These are phyloP conservation scores for roundworm (Caenorhabditis elegans) DNA, from an alignment of 1,140 invertebrate genomes.

Conservation along the genomic window DNA sequence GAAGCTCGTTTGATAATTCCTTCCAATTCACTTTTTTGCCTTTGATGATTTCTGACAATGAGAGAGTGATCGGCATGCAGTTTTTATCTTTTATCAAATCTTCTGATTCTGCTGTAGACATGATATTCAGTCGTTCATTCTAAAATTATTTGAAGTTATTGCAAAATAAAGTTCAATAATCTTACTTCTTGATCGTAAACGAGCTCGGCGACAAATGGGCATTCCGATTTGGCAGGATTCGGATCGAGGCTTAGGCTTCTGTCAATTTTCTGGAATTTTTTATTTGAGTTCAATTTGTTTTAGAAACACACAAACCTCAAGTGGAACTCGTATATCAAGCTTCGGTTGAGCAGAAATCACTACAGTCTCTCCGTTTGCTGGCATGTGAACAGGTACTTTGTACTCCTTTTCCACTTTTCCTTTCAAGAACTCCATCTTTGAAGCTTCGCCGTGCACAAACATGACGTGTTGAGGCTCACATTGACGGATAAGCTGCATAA, in stretches of 20 bases:
- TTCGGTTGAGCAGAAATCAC: constrained; percentile 22
- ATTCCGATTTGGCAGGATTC: not conserved
- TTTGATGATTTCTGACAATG: constrained; percentile 52
- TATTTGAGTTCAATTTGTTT: too few species aligned
- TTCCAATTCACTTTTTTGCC: constrained; percentile 50
- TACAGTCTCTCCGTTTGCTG: constrained; percentile 63
- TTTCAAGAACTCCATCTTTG: constrained; percentile 75
- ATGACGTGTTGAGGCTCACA: constrained; percentile 96
- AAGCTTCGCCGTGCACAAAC: constrained; percentile 85
- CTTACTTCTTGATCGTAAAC: constrained; percentile 53
- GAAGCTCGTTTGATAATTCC: constrained; percentile 41
- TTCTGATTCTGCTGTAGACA: constrained; percentile 46
- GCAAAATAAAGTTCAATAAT: not conserved
- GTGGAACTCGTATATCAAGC: not conserved
- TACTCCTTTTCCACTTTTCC: constrained; percentile 53
- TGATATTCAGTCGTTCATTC: constrained; percentile 40
- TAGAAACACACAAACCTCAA: not conserved
- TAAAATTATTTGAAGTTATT: not conserved
- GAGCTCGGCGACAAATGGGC: constrained; percentile 39
- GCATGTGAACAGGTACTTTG: constrained; percentile 57
- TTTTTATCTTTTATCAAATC: constrained; percentile 49
- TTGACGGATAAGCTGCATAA: constrained; percentile 95
- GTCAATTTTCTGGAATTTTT: not conserved
- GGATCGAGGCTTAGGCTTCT: not conserved
- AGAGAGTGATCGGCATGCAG: constrained; percentile 34